Conservation (phyloP, 2,113 vertebrate species). For the Callipepla squamata region DNA sequence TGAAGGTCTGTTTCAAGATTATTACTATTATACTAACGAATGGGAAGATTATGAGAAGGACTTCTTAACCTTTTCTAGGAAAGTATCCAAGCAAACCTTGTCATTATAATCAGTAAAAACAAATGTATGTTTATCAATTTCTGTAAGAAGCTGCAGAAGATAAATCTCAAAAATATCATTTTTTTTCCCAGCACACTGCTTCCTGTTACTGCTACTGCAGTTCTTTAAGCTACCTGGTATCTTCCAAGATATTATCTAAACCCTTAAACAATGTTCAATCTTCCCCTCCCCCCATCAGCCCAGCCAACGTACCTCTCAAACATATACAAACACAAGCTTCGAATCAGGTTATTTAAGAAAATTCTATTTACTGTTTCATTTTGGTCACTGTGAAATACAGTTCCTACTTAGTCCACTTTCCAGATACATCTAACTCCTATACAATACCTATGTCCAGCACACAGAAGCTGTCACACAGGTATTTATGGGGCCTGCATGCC, state of each 20-base stretch:
- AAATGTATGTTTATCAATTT: neutral
- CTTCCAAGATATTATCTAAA: neutral
- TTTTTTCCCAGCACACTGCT: neutral
- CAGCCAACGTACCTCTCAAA: neutral
- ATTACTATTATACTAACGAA: neutral
- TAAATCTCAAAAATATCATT: neutral
- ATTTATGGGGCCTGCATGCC: fast-evolving
- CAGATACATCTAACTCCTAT: too few species aligned
- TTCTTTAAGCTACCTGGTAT: neutral
- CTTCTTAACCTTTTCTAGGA: neutral
- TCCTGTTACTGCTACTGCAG: neutral
- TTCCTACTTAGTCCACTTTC: neutral
- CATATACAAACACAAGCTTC: fast-evolving
- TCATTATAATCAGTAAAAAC: neutral
- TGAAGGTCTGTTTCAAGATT: neutral
- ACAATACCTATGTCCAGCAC: fast-evolving
- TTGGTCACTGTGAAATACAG: neutral
- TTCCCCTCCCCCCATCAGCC: neutral
- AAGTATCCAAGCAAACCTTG: neutral
- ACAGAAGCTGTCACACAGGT: neutral
- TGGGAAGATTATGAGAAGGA: neutral
- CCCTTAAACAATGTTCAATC: neutral
- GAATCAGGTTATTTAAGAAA: neutral
- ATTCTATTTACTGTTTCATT: neutral
- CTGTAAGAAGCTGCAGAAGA: neutral